These are phyloP conservation scores for Burhinus bistriatus DNA, from an alignment of 2,113 vertebrate species.

Conservation along the genomic window DNA sequence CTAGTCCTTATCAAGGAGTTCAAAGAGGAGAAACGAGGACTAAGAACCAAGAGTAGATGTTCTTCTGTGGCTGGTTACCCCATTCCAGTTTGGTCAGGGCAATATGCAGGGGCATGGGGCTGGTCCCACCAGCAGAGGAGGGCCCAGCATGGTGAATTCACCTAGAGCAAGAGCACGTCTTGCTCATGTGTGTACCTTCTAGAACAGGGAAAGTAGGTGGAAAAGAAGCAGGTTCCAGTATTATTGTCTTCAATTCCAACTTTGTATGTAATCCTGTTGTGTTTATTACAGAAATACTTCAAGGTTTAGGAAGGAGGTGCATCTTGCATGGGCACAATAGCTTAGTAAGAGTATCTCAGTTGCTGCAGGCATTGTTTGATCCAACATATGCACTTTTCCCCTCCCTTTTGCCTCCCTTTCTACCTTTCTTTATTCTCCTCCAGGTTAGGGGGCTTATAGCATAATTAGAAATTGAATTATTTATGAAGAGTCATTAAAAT, in stretches of 20 bases:
- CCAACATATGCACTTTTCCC: background rate
- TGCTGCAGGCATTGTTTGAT: constrained; percentile 53
- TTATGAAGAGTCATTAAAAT: constrained; percentile 81
- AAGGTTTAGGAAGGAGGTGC: constrained; percentile 24
- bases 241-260: background rate
- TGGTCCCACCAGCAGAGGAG: background rate
- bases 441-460: constrained; percentile 70
- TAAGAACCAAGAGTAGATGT: background rate
- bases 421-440: constrained; percentile 59
- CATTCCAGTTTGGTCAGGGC: background rate
- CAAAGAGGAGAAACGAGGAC: background rate
- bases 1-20: background rate
- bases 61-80: background rate
- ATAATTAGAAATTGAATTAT: constrained; percentile 93
- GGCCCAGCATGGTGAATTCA: background rate
- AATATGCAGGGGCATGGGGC: background rate
- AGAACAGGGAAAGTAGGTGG: background rate
- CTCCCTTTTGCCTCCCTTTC: background rate
- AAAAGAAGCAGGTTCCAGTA: background rate
- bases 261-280: background rate
- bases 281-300: constrained; percentile 1
- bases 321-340: background rate
- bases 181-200: fast-evolving
- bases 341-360: constrained; percentile 4
- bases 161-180: background rate